Evolutionary conservation across 2,797 vertebrate species (phyloP).

Genomic region (Parambassis ranga): DNA sequence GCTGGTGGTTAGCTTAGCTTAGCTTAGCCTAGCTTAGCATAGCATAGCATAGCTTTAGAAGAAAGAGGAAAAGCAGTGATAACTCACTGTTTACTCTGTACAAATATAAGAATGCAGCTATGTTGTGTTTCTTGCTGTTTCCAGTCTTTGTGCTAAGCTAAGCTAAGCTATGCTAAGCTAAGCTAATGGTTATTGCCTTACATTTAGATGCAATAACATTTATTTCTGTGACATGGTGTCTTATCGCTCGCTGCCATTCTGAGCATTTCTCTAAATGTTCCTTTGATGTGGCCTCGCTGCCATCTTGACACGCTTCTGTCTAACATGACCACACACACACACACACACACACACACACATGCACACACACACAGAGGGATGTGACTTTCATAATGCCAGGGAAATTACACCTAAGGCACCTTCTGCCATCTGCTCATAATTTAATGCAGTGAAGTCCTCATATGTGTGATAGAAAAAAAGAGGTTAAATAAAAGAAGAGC

Average conservation of each 20-base stretch:
- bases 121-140: too few species aligned
- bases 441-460: neutral
- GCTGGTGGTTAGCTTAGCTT: too few species aligned
- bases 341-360: neutral
- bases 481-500: neutral
- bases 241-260: neutral
- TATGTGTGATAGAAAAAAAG: neutral
- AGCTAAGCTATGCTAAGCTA: too few species aligned
- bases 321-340: slow-evolving; percentile 9
- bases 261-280: neutral
- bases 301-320: neutral
- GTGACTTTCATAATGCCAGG: slow-evolving; percentile 36
- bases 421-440: slow-evolving; percentile 29
- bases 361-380: neutral
- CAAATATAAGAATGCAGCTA: too few species aligned
- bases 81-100: too few species aligned
- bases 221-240: too few species aligned
- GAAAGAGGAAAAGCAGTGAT: too few species aligned
- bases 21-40: too few species aligned
- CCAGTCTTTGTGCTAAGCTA: too few species aligned
- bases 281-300: neutral
- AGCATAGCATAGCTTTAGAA: too few species aligned
- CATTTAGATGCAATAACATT: too few species aligned
- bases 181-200: too few species aligned
- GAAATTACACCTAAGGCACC: slow-evolving; percentile 29